Percentiles rank a stretch among this genome's conserved stretches.
Conservation (phyloP, 2,888 invertebrate genomes). For the Drosophila limbata region DNA sequence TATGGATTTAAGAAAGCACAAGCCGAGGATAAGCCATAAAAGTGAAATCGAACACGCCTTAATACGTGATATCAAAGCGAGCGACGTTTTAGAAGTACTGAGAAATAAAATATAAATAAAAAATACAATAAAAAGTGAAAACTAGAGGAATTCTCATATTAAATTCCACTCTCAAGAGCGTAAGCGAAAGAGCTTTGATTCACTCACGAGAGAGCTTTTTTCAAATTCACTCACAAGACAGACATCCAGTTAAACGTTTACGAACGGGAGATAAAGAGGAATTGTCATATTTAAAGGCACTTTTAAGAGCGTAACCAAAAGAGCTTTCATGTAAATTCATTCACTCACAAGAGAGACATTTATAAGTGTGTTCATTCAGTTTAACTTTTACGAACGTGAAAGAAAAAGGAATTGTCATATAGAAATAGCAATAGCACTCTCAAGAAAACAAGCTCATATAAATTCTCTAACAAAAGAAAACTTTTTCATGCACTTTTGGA, state of each 20-base stretch:
- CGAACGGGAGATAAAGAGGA: not conserved
- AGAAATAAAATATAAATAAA: no score
- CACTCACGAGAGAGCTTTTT: no score
- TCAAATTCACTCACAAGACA: no score
- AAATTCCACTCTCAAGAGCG: no score
- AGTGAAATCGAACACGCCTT: conserved; percentile 31
- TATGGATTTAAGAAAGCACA: conserved; percentile 23
- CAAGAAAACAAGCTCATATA: not conserved
- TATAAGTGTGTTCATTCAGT: no score
- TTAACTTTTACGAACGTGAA: no score
- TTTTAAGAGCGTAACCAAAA: not conserved
- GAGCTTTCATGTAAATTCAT: not conserved
- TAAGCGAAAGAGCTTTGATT: no score
- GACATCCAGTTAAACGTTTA: conserved; percentile 6
- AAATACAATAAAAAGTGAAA: no score
- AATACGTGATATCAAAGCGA: conserved; percentile 6
- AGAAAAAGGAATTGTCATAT: no score
- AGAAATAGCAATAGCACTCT: no score
- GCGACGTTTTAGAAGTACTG: not conserved
- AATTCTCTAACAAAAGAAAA: not conserved
- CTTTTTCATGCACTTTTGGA: not conserved
- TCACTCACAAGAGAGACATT: not conserved
- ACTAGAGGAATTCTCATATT: no score
- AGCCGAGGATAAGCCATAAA: conserved; percentile 17
- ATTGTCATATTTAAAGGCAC: not conserved